These are phyloP conservation scores for Drosophila mercatorum DNA, from an alignment of 2,888 invertebrate species.

Conservation along the genomic window DNA sequence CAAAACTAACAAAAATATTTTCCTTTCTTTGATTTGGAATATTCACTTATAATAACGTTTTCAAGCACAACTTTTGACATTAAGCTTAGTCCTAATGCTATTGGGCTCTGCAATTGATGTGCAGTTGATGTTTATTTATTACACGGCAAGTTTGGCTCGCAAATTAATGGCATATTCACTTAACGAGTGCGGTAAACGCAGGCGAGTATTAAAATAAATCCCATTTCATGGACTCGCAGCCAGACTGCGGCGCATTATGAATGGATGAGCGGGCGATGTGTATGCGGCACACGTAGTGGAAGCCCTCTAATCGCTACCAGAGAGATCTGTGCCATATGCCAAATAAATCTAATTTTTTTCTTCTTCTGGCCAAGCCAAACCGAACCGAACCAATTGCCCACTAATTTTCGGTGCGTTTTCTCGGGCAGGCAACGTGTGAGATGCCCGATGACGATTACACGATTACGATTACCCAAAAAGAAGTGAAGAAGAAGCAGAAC, in stretches of 20 bases:
- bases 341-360: conserved; percentile 67
- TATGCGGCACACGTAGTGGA: conserved; percentile 64
- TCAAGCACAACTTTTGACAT: conserved; percentile 2
- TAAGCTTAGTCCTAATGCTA: conserved; percentile 12
- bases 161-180: conserved; percentile 56
- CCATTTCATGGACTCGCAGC: conserved; percentile 48
- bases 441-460: conserved; percentile 51
- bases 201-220: conserved; percentile 58
- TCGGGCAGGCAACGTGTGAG: conserved; percentile 65
- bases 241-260: conserved; percentile 23
- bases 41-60: neutral
- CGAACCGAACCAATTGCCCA: conserved; percentile 60
- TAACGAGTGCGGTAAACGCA: conserved; percentile 33
- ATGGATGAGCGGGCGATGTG: conserved; percentile 43
- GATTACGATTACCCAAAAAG: conserved; percentile 43
- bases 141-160: conserved; percentile 11
- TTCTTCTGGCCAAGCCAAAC: neutral
- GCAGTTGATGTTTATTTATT: conserved; percentile 34
- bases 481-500: neutral
- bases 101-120: conserved; percentile 25
- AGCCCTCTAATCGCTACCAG: conserved; percentile 51
- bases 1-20: too few species aligned
- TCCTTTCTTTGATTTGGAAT: too few species aligned
- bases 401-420: conserved; percentile 75
- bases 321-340: conserved; percentile 72